These are phyloP conservation scores for Acinonyx jubatus DNA, from an alignment of 2,113 vertebrate species.

Conservation along the genomic window DNA sequence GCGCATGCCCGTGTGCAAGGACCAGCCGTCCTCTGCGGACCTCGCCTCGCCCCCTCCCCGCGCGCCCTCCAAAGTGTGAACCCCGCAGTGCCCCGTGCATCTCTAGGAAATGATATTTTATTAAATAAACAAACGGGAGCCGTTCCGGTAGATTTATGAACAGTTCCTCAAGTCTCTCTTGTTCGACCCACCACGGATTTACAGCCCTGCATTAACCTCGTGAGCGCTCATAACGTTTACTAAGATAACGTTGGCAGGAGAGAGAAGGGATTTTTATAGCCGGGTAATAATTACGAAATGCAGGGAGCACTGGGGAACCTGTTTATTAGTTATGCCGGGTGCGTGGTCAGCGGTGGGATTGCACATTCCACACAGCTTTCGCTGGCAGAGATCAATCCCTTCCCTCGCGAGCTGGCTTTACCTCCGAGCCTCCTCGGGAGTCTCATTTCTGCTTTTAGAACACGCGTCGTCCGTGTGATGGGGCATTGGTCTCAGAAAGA, in stretches of 20 bases:
- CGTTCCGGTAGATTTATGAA: conserved; percentile 80
- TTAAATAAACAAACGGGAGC: conserved; percentile 83
- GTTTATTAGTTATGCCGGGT: conserved; percentile 41
- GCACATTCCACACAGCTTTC: not conserved
- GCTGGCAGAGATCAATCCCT: not conserved
- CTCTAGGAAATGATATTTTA: conserved; percentile 65
- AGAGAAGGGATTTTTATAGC: conserved; percentile 80
- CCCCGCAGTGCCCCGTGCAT: not conserved
- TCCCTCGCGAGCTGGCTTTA: not conserved
- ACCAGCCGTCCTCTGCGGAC: not conserved
- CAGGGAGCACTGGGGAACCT: conserved; percentile 67
- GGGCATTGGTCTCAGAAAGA: not conserved
- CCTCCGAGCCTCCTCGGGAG: not conserved
- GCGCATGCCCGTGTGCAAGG: not conserved
- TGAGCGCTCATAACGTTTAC: conserved; percentile 80
- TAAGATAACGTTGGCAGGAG: conserved; percentile 83
- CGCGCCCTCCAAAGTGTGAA: accelerated
- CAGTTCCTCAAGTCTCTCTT: conserved; percentile 76
- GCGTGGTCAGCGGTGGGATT: not conserved
- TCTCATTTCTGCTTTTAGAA: not conserved
- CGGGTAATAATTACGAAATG: conserved; percentile 80
- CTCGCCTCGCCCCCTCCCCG: not conserved
- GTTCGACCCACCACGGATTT: conserved; percentile 80
- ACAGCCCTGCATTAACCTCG: conserved; percentile 82
- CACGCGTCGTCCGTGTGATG: accelerated